Evolutionary conservation across 2,888 invertebrate genomes (phyloP).

Genomic region (Tetramorium bicarinatum): DNA sequence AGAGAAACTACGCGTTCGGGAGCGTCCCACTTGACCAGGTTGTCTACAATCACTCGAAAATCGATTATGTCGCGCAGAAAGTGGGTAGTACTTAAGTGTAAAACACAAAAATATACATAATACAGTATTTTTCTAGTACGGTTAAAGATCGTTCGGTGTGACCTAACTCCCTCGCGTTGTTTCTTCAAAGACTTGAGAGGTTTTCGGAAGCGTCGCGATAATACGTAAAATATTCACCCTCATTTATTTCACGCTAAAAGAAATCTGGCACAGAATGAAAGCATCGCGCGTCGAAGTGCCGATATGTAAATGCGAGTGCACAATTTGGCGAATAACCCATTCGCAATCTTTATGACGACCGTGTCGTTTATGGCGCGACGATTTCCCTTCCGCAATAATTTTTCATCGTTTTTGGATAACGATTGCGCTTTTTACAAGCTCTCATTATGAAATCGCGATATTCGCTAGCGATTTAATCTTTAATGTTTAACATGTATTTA

Average conservation of each 20-base stretch:
- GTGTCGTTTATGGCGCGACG: conserved; percentile 48
- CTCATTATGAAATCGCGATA: not conserved
- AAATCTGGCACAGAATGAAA: conserved; percentile 61
- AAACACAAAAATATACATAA: conserved; percentile 54
- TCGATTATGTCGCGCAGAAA: conserved; percentile 54
- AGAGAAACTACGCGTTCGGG: conserved; percentile 12
- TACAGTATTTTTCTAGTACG: conserved; percentile 51
- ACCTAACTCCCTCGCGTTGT: conserved; percentile 37
- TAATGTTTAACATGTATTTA: not conserved
- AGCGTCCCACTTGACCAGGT: conserved; percentile 26
- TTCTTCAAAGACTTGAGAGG: conserved; percentile 16
- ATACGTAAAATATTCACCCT: not conserved
- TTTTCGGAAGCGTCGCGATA: not conserved
- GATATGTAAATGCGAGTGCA: conserved; percentile 68
- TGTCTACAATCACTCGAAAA: conserved; percentile 59
- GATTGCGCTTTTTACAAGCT: not conserved
- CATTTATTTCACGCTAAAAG: not conserved
- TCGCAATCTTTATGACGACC: conserved; percentile 62
- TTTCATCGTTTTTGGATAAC: conserved; percentile 15
- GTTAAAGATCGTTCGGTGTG: conserved; percentile 61
- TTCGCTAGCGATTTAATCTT: not conserved
- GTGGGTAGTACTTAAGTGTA: conserved; percentile 61
- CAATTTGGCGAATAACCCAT: conserved; percentile 68
- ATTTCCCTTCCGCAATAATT: not conserved
- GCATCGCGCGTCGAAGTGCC: conserved; percentile 52